Evolutionary conservation across 2,797 vertebrate species (phyloP), one percentile per base, ranked within the genome.

Genomic region (Morus bassanus): DNA sequence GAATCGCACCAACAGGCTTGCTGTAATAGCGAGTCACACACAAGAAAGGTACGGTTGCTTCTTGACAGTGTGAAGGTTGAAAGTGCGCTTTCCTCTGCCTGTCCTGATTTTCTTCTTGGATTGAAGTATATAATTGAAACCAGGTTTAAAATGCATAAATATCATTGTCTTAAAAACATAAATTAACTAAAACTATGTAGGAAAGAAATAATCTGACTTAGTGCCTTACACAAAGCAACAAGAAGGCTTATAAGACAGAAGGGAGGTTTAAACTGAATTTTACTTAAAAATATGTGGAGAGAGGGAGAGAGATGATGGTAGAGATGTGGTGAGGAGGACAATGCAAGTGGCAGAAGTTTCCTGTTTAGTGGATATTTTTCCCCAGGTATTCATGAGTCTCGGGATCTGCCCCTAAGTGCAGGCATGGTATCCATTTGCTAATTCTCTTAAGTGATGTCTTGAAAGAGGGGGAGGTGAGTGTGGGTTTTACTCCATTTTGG

Each of bases 11-110:
- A 99, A 99, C 98, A 99, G 98, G 61, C 98, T 99, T 12, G 99
- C 99, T 43, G 98, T 99, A 11, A 98, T 99, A 56, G 99, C 99
- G 0, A 99, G 99, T 84, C 99, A 99, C 96, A 99, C 99, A 28
- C 98, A 99, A 16, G 99, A 99, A 96, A 99, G 99, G 99, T 99
- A 98, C 35, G n/a, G 31, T 7, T 89, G 10, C 60, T 53, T 5
- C 78, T 67, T 16, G 48, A 2, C 19, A 6, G 6, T 10, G 16
- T 22, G 2, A 30, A 37, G 9, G 19, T 19, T 31, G 48, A 0
- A 13, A 18, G 9, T 27, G 16, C 3, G 0, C 6, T 74, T 30
- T 23, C 18, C 14, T 45, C 0, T 54, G 1, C 19, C 24, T 48
- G 2, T 43, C 13, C 46, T 35, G 18, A 10, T 63, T 73, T 73